Conservation (phyloP, 2,888 invertebrate species). For the Falcaria lacertinaria region DNA sequence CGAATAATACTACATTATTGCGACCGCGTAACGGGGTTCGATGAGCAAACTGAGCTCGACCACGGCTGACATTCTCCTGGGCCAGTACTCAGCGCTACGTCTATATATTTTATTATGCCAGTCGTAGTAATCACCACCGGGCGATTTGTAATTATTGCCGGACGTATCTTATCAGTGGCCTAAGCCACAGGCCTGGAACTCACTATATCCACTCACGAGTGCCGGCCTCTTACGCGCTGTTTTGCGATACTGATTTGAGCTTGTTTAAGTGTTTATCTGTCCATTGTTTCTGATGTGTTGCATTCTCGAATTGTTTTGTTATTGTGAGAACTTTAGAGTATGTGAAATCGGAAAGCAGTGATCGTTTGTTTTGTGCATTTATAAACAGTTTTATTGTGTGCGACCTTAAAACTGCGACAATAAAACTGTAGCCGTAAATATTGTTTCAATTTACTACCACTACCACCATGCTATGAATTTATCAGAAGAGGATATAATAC, state of each 20-base stretch:
- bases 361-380: constrained; percentile 15
- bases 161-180: constrained; percentile 58
- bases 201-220: constrained; percentile 40
- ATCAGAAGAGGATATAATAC: constrained; percentile 3
- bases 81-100: constrained; percentile 40
- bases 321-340: constrained; percentile 12
- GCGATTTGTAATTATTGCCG: constrained; percentile 36
- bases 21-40: constrained; percentile 35
- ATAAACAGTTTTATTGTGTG: constrained; percentile 15
- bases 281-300: constrained; percentile 27
- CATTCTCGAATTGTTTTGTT: constrained; percentile 24
- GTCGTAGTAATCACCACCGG: constrained; percentile 16
- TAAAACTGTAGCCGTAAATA: constrained; percentile 15
- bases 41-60: constrained; percentile 50
- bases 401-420: too few species aligned
- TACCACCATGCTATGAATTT: constrained; percentile 1
- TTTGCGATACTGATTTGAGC: constrained; percentile 40
- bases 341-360: constrained; percentile 6
- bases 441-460: constrained; percentile 4
- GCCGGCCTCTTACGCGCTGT: constrained; percentile 42
- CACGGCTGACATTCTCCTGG: constrained; percentile 47
- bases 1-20: constrained; percentile 36
- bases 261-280: constrained; percentile 33
- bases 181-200: constrained; percentile 30
- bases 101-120: constrained; percentile 7